These are phyloP conservation scores for Aphidoletes aphidimyza DNA, from an alignment of 2,888 invertebrate genomes.

Conservation along the genomic window DNA sequence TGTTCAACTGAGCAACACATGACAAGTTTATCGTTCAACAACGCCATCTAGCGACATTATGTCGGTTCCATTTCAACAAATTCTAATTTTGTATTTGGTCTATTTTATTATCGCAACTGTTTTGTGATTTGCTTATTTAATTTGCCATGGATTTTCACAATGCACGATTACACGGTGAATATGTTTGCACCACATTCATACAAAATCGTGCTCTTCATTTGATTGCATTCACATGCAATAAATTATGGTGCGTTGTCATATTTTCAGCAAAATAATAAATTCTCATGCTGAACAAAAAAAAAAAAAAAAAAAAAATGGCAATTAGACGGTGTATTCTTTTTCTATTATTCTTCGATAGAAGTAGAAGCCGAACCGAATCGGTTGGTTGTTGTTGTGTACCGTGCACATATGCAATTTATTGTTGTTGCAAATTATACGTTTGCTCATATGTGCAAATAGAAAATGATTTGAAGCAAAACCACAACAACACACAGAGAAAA, in stretches of 20 bases:
- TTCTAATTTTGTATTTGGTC: too few species aligned
- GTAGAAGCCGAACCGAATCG: neutral
- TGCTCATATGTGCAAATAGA: slow-evolving; percentile 30
- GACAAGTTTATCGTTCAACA: neutral
- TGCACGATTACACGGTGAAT: too few species aligned
- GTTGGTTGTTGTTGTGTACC: neutral
- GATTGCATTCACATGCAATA: slow-evolving; percentile 30
- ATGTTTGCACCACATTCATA: too few species aligned
- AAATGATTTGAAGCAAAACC: neutral
- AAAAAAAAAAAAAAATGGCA: neutral
- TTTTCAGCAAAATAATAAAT: slow-evolving; percentile 33
- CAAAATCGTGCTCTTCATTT: neutral
- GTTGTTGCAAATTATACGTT: slow-evolving; percentile 32
- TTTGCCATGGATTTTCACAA: neutral
- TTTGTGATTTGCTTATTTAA: neutral
- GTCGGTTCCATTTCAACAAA: neutral
- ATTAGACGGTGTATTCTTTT: neutral
- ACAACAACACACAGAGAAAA: neutral
- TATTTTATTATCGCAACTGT: neutral
- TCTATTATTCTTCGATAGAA: slow-evolving; percentile 1
- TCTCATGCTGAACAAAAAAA: slow-evolving; percentile 24
- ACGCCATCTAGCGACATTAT: neutral
- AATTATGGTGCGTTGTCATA: slow-evolving; percentile 35
- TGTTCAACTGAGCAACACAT: slow-evolving; percentile 7
- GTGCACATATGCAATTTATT: slow-evolving; percentile 20